Conservation (phyloP, 2,113 vertebrate species). For the Malurus melanocephalus region DNA sequence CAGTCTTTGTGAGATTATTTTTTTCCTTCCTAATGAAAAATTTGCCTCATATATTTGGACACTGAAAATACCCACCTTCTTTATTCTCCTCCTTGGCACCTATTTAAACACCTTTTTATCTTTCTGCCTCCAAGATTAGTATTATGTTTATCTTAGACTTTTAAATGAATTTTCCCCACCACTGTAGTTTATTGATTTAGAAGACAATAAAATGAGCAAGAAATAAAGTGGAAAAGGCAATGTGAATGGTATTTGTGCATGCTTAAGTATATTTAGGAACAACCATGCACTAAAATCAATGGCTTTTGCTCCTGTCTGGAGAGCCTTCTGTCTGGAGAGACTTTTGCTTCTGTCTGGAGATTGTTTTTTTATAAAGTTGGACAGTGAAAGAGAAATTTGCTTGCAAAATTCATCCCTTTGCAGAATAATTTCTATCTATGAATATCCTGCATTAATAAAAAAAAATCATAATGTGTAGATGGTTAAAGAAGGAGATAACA, state of each 20-base stretch:
- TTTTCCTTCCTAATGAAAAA: background rate
- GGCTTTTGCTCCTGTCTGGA: background rate
- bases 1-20: background rate
- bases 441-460: background rate
- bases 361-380: background rate
- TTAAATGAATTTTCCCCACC: background rate
- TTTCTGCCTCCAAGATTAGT: background rate
- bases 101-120: background rate
- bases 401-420: background rate
- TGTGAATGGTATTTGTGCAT: background rate
- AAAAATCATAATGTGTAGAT: background rate
- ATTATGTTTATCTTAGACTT: background rate
- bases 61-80: background rate
- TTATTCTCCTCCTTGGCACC: background rate
- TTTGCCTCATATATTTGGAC: background rate
- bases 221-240: background rate
- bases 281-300: background rate
- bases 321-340: background rate
- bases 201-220: background rate
- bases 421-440: background rate
- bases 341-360: background rate
- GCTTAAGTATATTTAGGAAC: background rate
- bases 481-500: background rate
- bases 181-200: background rate
- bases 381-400: background rate